phyloP scores from a whole-genome alignment of 2,797 vertebrate species.

The Lacerta bilineata region DNA sequence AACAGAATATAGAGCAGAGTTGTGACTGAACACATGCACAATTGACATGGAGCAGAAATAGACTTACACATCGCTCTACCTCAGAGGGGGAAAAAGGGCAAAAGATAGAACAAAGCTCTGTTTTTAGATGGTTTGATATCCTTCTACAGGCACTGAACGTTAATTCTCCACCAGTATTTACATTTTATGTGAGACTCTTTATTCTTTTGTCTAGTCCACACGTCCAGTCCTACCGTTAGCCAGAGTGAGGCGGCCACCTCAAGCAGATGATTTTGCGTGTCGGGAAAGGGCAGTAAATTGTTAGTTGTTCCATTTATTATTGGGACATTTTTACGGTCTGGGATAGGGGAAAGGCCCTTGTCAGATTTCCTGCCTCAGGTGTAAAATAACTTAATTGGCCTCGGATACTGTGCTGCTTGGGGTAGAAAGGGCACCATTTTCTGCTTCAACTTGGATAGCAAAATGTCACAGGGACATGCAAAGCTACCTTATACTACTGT shows the following conservation, averaged over 20 bases:
- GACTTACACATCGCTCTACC: too few relatives aligned
- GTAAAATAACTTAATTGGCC: neutral
- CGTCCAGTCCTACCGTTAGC: neutral
- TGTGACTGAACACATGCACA: neutral
- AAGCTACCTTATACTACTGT: too few relatives aligned
- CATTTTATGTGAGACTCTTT: neutral
- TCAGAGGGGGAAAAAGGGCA: neutral
- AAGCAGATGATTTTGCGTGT: neutral
- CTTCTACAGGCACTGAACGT: neutral
- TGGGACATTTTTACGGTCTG: neutral
- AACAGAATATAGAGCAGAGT: neutral
- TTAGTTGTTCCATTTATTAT: neutral
- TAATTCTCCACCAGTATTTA: neutral
- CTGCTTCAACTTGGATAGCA: neutral
- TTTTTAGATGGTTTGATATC: slow-evolving; percentile 4
- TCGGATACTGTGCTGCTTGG: neutral
- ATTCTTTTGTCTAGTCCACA: neutral
- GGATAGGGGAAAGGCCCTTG: neutral
- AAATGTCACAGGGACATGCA: neutral
- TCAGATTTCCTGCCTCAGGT: neutral
- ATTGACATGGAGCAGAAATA: neutral
- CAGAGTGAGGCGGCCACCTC: neutral
- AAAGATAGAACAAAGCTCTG: neutral
- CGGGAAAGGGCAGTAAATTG: neutral
- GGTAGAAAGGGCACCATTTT: neutral